Conservation (phyloP, 2,113 vertebrate species). For the Jacana jacana region DNA sequence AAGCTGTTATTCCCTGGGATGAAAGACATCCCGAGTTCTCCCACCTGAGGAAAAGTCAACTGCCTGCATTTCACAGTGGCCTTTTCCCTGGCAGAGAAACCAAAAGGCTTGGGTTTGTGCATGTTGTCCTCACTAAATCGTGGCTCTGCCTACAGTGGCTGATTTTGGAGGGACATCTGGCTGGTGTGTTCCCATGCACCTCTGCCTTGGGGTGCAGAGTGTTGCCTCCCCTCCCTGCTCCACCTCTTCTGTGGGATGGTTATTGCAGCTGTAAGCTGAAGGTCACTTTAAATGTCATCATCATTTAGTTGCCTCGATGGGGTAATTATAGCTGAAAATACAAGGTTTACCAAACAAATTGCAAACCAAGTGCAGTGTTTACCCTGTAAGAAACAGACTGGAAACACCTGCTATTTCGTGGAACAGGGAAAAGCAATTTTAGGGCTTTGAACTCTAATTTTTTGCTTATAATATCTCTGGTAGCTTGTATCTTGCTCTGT, state of each 20-base stretch:
- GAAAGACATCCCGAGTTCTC: not conserved
- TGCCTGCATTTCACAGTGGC: fast-evolving
- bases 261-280: conserved; percentile 22
- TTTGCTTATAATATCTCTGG: not conserved
- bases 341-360: conserved; percentile 1
- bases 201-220: too few species aligned
- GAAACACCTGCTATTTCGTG: not conserved
- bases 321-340: conserved; percentile 20
- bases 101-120: fast-evolving
- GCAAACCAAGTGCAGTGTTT: not conserved
- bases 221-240: not conserved
- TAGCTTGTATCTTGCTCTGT: not conserved
- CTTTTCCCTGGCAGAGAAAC: not conserved
- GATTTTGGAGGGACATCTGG: not conserved
- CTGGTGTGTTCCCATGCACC: not conserved
- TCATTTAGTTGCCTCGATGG: not conserved
- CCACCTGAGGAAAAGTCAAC: not conserved
- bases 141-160: not conserved
- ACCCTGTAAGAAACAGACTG: not conserved
- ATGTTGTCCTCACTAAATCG: not conserved
- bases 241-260: not conserved
- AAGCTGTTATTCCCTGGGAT: not conserved
- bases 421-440: not conserved
- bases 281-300: conserved; percentile 3
- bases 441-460: not conserved